Evolutionary conservation across 2,113 vertebrate genomes (phyloP).

Genomic region (Regulus satrapa): DNA sequence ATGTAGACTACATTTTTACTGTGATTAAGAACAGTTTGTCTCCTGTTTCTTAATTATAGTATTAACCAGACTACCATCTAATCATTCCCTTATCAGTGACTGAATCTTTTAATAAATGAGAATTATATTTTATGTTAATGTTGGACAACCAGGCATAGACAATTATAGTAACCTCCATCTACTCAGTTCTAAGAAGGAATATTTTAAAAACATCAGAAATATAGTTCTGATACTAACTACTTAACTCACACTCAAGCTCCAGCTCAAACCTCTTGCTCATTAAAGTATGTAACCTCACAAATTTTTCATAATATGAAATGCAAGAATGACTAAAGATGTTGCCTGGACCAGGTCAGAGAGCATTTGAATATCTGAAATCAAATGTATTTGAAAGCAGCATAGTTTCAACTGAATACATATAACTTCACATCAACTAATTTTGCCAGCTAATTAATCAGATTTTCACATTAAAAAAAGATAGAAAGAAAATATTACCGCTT

Average conservation of each 20-base stretch:
- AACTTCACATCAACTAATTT: not conserved
- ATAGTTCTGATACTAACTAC: not conserved
- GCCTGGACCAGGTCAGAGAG: not conserved
- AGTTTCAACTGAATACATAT: not conserved
- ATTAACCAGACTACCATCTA: not conserved
- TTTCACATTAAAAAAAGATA: not conserved
- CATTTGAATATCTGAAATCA: not conserved
- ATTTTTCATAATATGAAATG: not conserved
- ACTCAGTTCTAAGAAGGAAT: not conserved
- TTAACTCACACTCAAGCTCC: not conserved
- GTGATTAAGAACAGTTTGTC: not conserved
- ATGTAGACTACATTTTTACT: not conserved
- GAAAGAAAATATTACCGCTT: not conserved
- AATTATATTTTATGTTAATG: not conserved
- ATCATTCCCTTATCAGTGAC: not conserved
- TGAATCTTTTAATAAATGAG: not conserved
- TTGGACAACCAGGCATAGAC: not conserved
- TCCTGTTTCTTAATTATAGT: not conserved
- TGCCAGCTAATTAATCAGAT: not conserved
- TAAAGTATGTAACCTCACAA: not conserved
- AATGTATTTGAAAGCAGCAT: not conserved
- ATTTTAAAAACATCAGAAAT: not conserved
- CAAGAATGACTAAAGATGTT: not conserved
- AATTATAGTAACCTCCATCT: not conserved
- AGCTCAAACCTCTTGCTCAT: not conserved